Conservation (phyloP, 2,113 vertebrate genomes). For the Ptychochromis oligacanthus region DNA sequence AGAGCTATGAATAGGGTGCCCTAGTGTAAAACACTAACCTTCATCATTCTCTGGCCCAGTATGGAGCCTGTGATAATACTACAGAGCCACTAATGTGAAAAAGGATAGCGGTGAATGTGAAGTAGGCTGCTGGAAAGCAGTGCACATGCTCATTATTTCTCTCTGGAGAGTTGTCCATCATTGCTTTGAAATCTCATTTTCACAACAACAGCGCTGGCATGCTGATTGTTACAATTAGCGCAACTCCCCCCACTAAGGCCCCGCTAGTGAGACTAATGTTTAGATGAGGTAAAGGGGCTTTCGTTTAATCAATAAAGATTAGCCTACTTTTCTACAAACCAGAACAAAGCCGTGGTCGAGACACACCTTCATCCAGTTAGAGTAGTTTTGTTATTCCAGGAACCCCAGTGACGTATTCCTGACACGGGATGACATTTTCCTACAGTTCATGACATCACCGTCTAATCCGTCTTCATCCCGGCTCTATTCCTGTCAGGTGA, state of each 20-base stretch:
- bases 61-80: not conserved
- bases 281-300: conserved; percentile 16
- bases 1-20: not conserved
- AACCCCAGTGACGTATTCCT: not conserved
- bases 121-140: not conserved
- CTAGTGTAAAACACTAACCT: not conserved
- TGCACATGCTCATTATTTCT: not conserved
- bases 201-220: conserved; percentile 15
- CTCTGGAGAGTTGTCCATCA: conserved; percentile 4
- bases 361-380: not conserved
- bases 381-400: conserved; percentile 7
- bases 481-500: conserved; percentile 46
- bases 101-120: conserved; percentile 6
- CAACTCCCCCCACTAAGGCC: not conserved
- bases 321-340: conserved; percentile 23
- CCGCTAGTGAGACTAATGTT: conserved; percentile 15
- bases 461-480: conserved; percentile 57
- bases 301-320: conserved; percentile 43
- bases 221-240: conserved; percentile 19
- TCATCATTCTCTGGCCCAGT: not conserved
- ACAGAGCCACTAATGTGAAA: conserved; percentile 7
- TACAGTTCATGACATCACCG: conserved; percentile 26
- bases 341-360: not conserved
- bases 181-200: conserved; percentile 28
- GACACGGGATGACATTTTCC: conserved; percentile 18